These are phyloP conservation scores for Malurus melanocephalus DNA, from an alignment of 2,113 vertebrate genomes.

Conservation along the genomic window DNA sequence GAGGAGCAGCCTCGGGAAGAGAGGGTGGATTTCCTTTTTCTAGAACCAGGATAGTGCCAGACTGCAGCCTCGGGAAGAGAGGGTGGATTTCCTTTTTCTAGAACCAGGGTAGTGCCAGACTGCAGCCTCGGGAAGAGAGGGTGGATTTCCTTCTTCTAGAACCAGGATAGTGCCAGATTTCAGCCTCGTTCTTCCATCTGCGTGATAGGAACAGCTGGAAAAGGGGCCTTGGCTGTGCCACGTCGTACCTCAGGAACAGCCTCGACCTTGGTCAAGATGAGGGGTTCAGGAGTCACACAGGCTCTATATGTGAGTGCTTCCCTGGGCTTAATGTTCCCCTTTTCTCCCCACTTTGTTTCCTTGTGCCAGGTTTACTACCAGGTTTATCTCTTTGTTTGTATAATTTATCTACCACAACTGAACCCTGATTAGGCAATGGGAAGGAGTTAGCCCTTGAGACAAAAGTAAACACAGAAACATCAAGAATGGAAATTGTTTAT, in stretches of 20 bases:
- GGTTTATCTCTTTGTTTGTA: not conserved
- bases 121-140: not conserved
- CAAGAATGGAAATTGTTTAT: not conserved
- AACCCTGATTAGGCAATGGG: not conserved
- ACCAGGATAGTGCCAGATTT: too few relatives aligned
- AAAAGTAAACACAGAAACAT: not conserved
- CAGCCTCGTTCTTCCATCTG: not conserved
- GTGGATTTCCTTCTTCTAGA: not conserved
- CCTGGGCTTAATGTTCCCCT: accelerated
- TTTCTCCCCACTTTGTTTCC: not conserved
- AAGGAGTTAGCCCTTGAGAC: not conserved
- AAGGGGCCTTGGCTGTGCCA: not conserved
- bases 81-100: not conserved
- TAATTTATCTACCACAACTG: not conserved
- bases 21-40: not conserved
- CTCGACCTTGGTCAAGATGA: not conserved
- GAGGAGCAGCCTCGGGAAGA: not conserved
- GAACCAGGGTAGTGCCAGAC: too few relatives aligned
- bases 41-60: too few relatives aligned
- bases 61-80: not conserved
- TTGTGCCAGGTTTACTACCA: not conserved
- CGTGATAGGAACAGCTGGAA: not conserved
- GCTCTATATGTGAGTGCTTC: not conserved
- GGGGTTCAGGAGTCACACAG: not conserved
- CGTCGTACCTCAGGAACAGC: not conserved